phyloP scores from a whole-genome alignment of 2,113 vertebrate genomes.

The Istiophorus platypterus region DNA sequence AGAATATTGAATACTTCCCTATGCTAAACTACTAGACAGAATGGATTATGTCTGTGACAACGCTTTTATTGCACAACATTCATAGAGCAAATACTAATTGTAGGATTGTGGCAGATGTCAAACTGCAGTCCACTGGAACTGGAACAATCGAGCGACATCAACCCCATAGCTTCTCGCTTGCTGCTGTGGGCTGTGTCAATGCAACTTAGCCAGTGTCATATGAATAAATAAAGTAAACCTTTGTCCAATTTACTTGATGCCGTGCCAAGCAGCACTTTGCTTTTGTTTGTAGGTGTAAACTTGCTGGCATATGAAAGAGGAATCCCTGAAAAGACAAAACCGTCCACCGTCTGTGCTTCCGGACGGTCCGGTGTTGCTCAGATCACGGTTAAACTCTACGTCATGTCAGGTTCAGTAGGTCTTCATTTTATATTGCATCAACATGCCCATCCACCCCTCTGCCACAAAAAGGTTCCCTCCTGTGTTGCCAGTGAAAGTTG shows the following conservation, averaged over 20 bases:
- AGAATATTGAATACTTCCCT: no score
- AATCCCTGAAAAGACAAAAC: not conserved
- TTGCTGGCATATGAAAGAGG: not conserved
- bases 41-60: no score
- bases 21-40: not conserved
- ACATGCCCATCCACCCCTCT: not conserved
- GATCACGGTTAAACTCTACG: no score
- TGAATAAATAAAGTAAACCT: not conserved
- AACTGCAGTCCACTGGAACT: not conserved
- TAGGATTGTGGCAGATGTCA: not conserved
- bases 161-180: not conserved
- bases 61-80: no score
- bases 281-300: no score
- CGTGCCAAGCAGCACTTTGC: no score
- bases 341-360: not conserved
- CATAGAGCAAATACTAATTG: not conserved
- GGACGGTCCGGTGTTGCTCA: no score
- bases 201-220: no score
- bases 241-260: no score
- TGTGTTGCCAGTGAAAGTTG: not conserved
- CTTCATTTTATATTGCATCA: no score
- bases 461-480: not conserved
- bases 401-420: not conserved
- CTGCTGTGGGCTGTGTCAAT: no score
- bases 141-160: not conserved